Percentiles rank a stretch among this genome's conserved stretches.
Evolutionary conservation across 2,888 invertebrate genomes (phyloP).

Genomic region (Andrena haemorrhoa): DNA sequence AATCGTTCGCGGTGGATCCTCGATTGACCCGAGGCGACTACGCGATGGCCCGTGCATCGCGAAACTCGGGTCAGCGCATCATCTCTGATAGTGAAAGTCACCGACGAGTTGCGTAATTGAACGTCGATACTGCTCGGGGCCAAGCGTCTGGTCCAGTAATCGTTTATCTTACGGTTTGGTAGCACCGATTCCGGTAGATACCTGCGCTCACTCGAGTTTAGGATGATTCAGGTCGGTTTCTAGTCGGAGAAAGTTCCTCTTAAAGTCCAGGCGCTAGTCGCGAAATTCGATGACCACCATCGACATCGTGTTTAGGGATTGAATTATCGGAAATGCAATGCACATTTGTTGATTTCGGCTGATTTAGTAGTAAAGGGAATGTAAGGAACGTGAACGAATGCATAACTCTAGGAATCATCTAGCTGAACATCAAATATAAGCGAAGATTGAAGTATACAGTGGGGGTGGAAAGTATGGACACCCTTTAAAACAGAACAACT

Average conservation of each 20-base stretch:
- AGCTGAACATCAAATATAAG: too few species aligned
- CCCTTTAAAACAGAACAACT: too few species aligned
- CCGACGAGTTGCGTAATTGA: constrained; percentile 61
- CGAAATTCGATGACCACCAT: neutral
- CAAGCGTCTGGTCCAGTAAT: constrained; percentile 49
- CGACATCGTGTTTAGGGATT: neutral
- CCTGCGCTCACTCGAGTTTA: constrained; percentile 21
- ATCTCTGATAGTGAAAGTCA: constrained; percentile 72
- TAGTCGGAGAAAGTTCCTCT: constrained; percentile 45
- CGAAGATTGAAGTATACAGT: too few species aligned
- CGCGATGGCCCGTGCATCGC: constrained; percentile 45
- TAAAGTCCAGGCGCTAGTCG: neutral
- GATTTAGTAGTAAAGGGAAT: neutral
- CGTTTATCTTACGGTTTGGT: constrained; percentile 42
- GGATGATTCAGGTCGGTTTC: constrained; percentile 46
- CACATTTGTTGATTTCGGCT: neutral
- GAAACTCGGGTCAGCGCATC: constrained; percentile 60
- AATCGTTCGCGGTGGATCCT: constrained; percentile 5
- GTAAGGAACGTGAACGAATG: neutral
- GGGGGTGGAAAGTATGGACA: too few species aligned
- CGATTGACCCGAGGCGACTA: constrained; percentile 18
- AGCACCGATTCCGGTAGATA: constrained; percentile 19
- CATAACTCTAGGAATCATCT: neutral
- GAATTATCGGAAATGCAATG: neutral
- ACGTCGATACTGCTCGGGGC: constrained; percentile 60